A percentile compares a stretch with the other conserved stretches of the same genome.
These are phyloP conservation scores for Prolemur simus DNA, from an alignment of 2,113 vertebrate genomes.

Conservation along the genomic window DNA sequence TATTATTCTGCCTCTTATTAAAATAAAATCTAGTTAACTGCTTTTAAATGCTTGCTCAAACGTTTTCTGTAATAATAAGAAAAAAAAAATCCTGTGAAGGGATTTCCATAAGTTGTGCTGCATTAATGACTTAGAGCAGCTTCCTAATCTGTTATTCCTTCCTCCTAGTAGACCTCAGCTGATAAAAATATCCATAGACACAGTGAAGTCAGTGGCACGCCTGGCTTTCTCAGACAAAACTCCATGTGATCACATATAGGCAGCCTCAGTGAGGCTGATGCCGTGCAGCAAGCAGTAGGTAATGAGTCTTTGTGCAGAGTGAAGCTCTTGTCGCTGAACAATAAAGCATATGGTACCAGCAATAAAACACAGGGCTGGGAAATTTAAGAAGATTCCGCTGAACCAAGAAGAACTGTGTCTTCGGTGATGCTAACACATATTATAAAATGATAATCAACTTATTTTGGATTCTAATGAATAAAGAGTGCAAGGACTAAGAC, in stretches of 20 bases:
- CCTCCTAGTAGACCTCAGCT: conserved; percentile 88
- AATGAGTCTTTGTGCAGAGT: conserved; percentile 99
- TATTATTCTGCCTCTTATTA: conserved; percentile 62
- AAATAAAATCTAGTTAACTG: conserved; percentile 67
- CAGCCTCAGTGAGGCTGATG: conserved; percentile 93
- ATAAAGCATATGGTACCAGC: conserved; percentile 94
- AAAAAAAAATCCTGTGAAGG: conserved; percentile 66
- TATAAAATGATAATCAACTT: conserved; percentile 83
- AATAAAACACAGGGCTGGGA: conserved; percentile 90
- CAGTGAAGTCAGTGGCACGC: conserved; percentile 92
- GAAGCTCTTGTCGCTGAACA: conserved; percentile 92
- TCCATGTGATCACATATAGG: conserved; percentile 96
- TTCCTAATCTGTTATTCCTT: conserved; percentile 83
- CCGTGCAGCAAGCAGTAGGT: conserved; percentile 94
- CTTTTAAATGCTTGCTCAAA: conserved; percentile 69
- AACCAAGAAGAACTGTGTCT: conserved; percentile 79
- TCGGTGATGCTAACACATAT: conserved; percentile 79
- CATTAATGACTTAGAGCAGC: conserved; percentile 81
- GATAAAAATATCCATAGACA: conserved; percentile 96
- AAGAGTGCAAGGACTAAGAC: conserved; percentile 88
- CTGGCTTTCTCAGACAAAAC: conserved; percentile 91
- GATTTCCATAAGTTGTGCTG: conserved; percentile 80
- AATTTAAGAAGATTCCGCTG: conserved; percentile 87
- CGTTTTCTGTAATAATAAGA: background rate
- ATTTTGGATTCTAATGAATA: conserved; percentile 86